phyloP scores from a whole-genome alignment of 2,113 vertebrate species.

The Pelecanoides urinatrix region DNA sequence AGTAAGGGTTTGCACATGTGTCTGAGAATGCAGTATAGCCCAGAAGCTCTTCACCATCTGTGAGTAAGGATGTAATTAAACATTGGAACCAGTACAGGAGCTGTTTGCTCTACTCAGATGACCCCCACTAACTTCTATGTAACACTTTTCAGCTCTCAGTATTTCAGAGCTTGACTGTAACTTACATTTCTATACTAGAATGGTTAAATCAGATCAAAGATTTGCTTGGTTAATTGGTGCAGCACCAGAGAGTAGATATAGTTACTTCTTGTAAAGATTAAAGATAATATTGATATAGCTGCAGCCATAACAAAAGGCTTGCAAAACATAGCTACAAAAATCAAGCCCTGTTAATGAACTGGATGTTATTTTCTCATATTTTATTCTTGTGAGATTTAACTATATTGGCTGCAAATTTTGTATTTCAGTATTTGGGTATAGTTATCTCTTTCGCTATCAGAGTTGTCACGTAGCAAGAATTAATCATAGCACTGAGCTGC shows the following conservation, averaged over 20 bases:
- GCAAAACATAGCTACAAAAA: not conserved
- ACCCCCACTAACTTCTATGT: not conserved
- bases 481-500: not conserved
- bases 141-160: not conserved
- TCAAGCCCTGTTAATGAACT: not conserved
- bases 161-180: not conserved
- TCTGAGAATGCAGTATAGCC: not conserved
- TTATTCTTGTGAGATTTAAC: not conserved
- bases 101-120: not conserved
- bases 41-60: constrained; percentile 23
- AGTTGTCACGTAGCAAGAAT: not conserved
- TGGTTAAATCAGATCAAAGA: not conserved
- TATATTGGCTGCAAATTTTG: not conserved
- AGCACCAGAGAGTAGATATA: not conserved
- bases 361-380: not conserved
- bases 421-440: not conserved
- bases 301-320: not conserved
- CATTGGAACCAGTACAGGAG: constrained; percentile 10
- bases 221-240: not conserved
- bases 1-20: not conserved
- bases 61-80: constrained; percentile 19
- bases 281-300: not conserved
- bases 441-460: not conserved
- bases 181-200: not conserved
- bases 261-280: not conserved